Percentiles rank a stretch among this genome's conserved stretches.
Conservation (phyloP, 2,113 vertebrate genomes). For the Trochalopteron elliotii region DNA sequence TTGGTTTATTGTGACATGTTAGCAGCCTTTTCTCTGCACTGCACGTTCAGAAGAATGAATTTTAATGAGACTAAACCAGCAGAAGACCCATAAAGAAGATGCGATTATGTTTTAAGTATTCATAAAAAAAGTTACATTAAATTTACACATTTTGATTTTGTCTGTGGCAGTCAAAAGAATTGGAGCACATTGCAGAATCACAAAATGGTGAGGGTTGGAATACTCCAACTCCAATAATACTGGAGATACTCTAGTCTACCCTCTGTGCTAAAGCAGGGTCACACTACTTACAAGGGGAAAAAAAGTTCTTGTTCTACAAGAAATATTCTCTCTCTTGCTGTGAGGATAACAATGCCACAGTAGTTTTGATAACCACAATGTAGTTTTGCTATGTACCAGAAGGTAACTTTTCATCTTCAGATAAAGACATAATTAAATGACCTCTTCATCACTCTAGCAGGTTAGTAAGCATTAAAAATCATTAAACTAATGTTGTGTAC, state of each 20-base stretch:
- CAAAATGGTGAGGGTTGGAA: background rate
- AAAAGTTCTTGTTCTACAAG: background rate
- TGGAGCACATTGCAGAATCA: background rate
- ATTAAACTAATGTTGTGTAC: background rate
- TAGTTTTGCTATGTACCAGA: background rate
- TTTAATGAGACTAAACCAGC: slow-evolving; percentile 59
- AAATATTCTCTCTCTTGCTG: background rate
- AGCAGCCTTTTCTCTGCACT: slow-evolving; percentile 40
- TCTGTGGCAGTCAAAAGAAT: slow-evolving; percentile 32
- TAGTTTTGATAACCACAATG: background rate
- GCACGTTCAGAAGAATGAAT: slow-evolving; percentile 45
- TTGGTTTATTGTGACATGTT: slow-evolving; percentile 69
- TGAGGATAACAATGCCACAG: background rate
- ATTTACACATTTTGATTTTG: slow-evolving; percentile 62
- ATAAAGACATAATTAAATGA: background rate
- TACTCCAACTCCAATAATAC: too few relatives aligned
- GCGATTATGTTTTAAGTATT: slow-evolving; percentile 64
- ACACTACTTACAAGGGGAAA: background rate
- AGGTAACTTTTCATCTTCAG: background rate
- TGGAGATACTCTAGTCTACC: background rate
- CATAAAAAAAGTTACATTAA: slow-evolving; percentile 62
- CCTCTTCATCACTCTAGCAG: background rate
- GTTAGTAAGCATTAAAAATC: background rate
- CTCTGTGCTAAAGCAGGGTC: background rate
- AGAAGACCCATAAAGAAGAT: slow-evolving; percentile 67